Evolutionary conservation across 2,797 vertebrate species (phyloP).

Genomic region (Taeniopygia guttata): DNA sequence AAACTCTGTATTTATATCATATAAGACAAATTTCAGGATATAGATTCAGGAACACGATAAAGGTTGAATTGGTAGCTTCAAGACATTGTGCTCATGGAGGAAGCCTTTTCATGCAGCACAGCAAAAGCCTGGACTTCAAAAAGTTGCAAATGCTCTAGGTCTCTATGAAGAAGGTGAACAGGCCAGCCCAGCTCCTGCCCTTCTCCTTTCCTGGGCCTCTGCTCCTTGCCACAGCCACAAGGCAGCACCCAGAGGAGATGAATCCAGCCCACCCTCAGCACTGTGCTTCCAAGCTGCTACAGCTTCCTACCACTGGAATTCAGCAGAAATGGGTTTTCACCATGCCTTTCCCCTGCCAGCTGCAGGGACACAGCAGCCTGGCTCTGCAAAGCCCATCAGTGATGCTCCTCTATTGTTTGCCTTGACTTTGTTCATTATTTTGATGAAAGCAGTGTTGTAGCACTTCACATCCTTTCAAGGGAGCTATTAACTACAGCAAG

Average conservation of each 20-base stretch:
- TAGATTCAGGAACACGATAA: neutral
- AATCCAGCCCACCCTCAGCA: neutral
- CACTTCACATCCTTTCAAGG: neutral
- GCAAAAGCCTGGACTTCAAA: neutral
- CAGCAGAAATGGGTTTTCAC: neutral
- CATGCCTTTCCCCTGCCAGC: neutral
- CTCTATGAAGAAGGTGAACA: neutral
- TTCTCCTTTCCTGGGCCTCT: neutral
- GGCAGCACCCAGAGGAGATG: neutral
- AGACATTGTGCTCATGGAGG: fast-evolving
- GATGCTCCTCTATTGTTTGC: neutral
- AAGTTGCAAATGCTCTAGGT: neutral
- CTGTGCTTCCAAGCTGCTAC: neutral
- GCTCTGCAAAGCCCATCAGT: neutral
- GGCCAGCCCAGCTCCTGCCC: neutral
- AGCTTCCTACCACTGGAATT: neutral
- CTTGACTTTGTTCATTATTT: neutral
- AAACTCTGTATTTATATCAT: neutral
- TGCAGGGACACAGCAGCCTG: neutral
- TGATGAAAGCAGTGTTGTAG: neutral
- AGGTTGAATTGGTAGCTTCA: neutral
- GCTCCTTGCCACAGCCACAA: fast-evolving
- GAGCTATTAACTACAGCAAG: neutral
- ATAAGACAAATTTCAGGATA: neutral
- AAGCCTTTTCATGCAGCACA: neutral